Conservation (phyloP, 2,888 invertebrate genomes). For the Conomelus anceps region DNA sequence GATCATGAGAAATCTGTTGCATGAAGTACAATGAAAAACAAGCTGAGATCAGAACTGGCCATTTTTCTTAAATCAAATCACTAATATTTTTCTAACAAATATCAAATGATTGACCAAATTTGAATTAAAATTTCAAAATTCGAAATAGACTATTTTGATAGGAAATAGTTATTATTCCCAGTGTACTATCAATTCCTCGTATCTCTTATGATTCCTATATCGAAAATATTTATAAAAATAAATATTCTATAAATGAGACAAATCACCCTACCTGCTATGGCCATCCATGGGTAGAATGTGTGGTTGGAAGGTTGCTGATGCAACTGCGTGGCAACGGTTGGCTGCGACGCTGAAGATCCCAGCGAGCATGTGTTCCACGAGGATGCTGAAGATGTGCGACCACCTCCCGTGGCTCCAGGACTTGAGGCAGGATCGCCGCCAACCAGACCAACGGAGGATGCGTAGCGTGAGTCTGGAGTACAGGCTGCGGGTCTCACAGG, state of each 20-base stretch:
- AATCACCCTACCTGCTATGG: constrained; percentile 92
- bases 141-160: no score
- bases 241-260: constrained; percentile 6
- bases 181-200: no score
- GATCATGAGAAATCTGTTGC: no score
- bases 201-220: no score
- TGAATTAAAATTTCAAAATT: no score
- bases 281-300: constrained; percentile 98
- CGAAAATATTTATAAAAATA: neutral
- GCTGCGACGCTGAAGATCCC: constrained; percentile 71
- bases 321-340: constrained; percentile 65
- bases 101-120: no score
- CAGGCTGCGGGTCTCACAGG: constrained; percentile 80
- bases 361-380: constrained; percentile 86
- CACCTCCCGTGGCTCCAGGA: constrained; percentile 58
- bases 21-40: no score
- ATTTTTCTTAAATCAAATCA: no score
- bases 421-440: constrained; percentile 66
- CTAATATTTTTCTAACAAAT: no score
- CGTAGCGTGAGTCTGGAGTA: constrained; percentile 79
- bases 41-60: no score
- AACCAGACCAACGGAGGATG: constrained; percentile 59
- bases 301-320: constrained; percentile 82
- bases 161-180: no score
- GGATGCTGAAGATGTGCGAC: constrained; percentile 47